Percentiles rank a stretch among this genome's conserved stretches.
Conservation (phyloP, 2,888 invertebrate genomes). For the Muscina levida region DNA sequence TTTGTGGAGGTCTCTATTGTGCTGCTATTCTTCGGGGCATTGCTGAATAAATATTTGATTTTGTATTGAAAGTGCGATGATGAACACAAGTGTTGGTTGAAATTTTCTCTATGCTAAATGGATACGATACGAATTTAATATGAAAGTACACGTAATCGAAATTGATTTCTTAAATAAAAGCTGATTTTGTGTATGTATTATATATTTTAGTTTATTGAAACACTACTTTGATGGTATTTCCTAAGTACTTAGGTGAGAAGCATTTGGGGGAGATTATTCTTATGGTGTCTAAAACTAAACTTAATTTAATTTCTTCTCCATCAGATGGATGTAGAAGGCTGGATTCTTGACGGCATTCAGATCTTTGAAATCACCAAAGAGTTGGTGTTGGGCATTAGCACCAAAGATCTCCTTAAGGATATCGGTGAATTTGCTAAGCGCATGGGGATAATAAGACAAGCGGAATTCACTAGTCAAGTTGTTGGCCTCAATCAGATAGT, state of each 20-base stretch:
- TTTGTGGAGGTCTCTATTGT: constrained; percentile 74
- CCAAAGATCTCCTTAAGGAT: constrained; percentile 88
- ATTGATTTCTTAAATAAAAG: not conserved
- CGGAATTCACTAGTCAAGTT: constrained; percentile 87
- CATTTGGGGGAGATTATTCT: constrained; percentile 50
- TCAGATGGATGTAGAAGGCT: constrained; percentile 91
- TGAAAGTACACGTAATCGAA: constrained; percentile 31
- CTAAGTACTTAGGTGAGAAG: not conserved
- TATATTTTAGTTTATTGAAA: constrained; percentile 17
- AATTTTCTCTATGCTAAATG: not conserved
- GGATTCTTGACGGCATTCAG: constrained; percentile 84
- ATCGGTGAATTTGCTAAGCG: constrained; percentile 85
- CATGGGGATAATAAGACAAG: constrained; percentile 93
- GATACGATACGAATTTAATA: constrained; percentile 31
- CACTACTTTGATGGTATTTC: not conserved
- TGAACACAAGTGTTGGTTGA: not conserved
- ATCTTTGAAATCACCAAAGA: constrained; percentile 91
- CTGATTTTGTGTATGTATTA: constrained; percentile 20
- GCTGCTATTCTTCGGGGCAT: constrained; percentile 73
- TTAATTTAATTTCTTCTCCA: constrained; percentile 82
- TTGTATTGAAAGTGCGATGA: constrained; percentile 51
- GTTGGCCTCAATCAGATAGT: constrained; percentile 87
- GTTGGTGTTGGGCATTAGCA: constrained; percentile 83
- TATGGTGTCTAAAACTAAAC: constrained; percentile 56
- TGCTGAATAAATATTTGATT: constrained; percentile 74